Evolutionary conservation across 2,888 invertebrate species (phyloP), one percentile per base, ranked within the genome.

Genomic region (Synanthedon tipuliformis): DNA sequence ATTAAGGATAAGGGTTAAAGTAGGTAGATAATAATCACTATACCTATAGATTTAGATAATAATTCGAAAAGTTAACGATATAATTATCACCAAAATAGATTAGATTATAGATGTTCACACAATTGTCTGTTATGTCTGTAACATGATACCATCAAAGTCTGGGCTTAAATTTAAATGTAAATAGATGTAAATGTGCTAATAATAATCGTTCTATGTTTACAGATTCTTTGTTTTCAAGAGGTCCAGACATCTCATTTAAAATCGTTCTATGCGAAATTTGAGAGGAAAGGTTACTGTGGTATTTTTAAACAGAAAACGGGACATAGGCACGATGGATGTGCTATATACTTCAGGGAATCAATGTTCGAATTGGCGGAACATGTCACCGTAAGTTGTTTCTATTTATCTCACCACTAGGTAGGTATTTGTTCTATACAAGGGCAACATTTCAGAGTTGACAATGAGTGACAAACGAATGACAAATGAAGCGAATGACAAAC

Each of bases 221-320:
- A 95, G 95, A 91, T 96, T 55, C 68, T 96, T 55, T 95, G 95
- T 71, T 80, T 98, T 7, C 98, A 98, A 89, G 98, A 98, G 89
- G 94, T 98, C 50, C 94, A 97, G 81, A 88, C 88, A 11, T 88
- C 90, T n/a, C 95, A 96, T 73, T 80, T 94, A 53, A 62, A 80
- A 10, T 83, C 88, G 51, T 92, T 93, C 71, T 92, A 88, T 65
- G 73, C 72, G 51, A 89, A 79, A 68, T 88, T 88, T 54, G 81
- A 82, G 55, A 66, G 72, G 53, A 75, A 81, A 77, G 95, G 95
- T 1, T 96, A 94, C 69, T 78, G 81, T 40, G 92, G 94, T 51
- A 71, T 95, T 3, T 98, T 90, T 73, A 96, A 97, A 77, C 93
- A 94, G 74, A 91, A 95, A 67, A 96, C 96, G 1, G 93, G 94